phyloP scores from a whole-genome alignment of 2,113 vertebrate genomes.

The Ginglymostoma cirratum region DNA sequence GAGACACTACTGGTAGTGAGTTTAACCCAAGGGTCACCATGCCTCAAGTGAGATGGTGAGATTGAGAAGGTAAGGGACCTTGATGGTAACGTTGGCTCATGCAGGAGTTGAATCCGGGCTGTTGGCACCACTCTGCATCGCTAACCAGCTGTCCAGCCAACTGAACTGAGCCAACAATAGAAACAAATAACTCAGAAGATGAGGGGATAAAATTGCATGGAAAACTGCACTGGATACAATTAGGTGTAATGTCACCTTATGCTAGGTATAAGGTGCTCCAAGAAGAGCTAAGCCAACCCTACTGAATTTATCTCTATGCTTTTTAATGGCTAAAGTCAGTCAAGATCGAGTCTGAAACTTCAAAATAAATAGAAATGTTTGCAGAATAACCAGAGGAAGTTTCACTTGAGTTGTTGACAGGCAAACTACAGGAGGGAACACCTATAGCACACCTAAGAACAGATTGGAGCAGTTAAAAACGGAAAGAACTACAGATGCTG shows the following conservation, averaged over 20 bases:
- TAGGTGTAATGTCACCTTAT: not conserved
- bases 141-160: too few relatives aligned
- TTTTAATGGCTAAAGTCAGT: not conserved
- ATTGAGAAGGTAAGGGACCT: too few relatives aligned
- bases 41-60: too few relatives aligned
- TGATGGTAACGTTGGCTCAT: too few relatives aligned
- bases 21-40: too few relatives aligned
- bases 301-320: not conserved
- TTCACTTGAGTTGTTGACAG: not conserved
- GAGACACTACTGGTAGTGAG: too few relatives aligned
- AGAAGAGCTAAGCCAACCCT: not conserved
- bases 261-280: not conserved
- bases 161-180: not conserved
- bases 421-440: not conserved
- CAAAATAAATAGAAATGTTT: not conserved
- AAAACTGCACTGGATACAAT: not conserved
- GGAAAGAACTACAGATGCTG: too few relatives aligned
- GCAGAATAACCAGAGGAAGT: not conserved
- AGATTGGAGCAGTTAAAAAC: not conserved
- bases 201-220: not conserved
- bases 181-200: not conserved
- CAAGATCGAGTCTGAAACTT: not conserved
- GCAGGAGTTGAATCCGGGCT: too few relatives aligned
- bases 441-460: not conserved
- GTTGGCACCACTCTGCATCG: too few relatives aligned